phyloP scores from a whole-genome alignment of 1,140 invertebrate genomes.

The Nephotettix cincticeps region DNA sequence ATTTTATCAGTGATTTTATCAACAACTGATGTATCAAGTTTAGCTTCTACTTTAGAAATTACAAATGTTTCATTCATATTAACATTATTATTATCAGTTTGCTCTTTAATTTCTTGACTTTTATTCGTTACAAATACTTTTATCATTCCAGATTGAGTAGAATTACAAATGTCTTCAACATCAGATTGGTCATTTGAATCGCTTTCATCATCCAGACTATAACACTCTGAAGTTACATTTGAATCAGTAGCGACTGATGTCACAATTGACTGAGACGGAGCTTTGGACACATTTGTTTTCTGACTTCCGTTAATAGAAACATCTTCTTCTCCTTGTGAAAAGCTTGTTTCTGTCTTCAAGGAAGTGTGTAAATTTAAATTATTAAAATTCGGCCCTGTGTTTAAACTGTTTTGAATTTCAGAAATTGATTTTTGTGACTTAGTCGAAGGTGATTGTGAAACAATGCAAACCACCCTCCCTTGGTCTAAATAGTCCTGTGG shows the following conservation, averaged over 20 bases:
- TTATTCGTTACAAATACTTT: background rate
- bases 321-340: background rate
- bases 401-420: background rate
- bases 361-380: background rate
- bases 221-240: background rate
- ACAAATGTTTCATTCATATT: background rate
- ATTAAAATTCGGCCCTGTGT: background rate
- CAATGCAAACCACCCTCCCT: background rate
- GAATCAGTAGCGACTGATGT: background rate
- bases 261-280: background rate
- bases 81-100: background rate
- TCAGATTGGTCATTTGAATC: background rate
- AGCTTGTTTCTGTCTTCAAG: too few relatives aligned
- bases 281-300: background rate
- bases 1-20: conserved; percentile 31
- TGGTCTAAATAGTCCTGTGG: background rate
- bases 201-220: background rate
- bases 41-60: background rate
- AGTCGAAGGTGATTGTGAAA: background rate
- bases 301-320: background rate
- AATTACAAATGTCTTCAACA: background rate
- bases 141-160: background rate
- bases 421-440: background rate
- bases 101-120: background rate
- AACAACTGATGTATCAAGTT: conserved; percentile 1